These are phyloP conservation scores for Pungitius pungitius DNA, from an alignment of 2,113 vertebrate genomes.

Conservation along the genomic window DNA sequence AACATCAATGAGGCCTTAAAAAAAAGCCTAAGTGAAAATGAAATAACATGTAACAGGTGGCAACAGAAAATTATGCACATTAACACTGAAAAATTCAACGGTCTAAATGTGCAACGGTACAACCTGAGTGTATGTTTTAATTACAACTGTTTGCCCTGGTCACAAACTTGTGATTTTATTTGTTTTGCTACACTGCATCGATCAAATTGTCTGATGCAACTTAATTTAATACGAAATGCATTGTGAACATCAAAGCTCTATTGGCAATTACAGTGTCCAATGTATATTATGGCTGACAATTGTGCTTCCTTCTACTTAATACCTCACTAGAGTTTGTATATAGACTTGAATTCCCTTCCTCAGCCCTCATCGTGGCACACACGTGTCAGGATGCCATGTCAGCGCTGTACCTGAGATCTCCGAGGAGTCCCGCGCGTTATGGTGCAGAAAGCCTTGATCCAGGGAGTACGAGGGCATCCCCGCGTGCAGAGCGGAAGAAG, in stretches of 20 bases:
- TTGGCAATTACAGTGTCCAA: neutral
- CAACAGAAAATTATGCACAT: neutral
- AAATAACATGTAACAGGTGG: neutral
- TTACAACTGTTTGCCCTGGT: neutral
- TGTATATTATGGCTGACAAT: neutral
- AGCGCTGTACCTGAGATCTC: constrained; percentile 92
- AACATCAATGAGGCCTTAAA: neutral
- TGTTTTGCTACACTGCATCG: neutral
- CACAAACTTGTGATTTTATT: neutral
- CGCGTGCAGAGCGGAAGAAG: constrained; percentile 85
- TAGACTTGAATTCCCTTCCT: too few relatives aligned
- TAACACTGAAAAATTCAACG: neutral
- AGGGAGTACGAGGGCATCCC: constrained; percentile 88
- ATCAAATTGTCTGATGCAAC: neutral
- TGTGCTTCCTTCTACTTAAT: too few relatives aligned
- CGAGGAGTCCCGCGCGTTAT: constrained; percentile 84
- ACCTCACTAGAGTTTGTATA: too few relatives aligned
- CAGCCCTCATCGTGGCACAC: neutral
- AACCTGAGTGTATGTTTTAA: neutral
- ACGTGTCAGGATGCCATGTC: neutral
- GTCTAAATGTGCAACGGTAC: neutral
- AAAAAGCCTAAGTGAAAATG: neutral
- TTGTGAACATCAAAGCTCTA: neutral
- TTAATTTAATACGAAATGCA: neutral
- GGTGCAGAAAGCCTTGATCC: constrained; percentile 93